These are phyloP conservation scores for Rhinatrema bivittatum DNA, from an alignment of 2,797 vertebrate species.

Conservation along the genomic window DNA sequence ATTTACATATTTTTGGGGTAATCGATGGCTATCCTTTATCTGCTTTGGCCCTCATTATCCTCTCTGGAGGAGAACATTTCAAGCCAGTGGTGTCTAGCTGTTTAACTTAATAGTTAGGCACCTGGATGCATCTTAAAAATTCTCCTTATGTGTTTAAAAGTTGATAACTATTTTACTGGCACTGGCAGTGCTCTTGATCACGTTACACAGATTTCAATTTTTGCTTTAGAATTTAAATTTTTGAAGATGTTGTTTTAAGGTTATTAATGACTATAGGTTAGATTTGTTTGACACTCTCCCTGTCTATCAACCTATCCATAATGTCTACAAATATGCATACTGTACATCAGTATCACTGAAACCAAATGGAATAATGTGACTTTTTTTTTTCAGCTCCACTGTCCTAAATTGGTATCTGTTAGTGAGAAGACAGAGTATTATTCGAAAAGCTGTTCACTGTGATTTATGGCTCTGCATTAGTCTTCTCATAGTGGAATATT, in stretches of 20 bases:
- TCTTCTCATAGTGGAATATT: conserved; percentile 73
- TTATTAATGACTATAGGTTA: no score
- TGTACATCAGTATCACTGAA: conserved; percentile 10
- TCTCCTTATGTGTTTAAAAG: no score
- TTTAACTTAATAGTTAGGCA: no score
- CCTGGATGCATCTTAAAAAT: no score
- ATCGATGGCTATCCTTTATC: no score
- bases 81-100: no score
- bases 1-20: no score
- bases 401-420: conserved; percentile 9
- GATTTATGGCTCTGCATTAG: conserved; percentile 76
- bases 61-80: no score
- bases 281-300: neutral
- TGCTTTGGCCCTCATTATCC: no score
- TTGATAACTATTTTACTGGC: no score
- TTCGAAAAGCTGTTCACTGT: conserved; percentile 54
- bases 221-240: neutral
- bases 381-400: conserved; percentile 5
- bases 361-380: neutral
- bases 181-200: conserved; percentile 3
- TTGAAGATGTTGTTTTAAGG: no score
- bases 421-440: conserved; percentile 19
- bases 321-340: neutral
- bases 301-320: neutral
- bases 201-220: no score